A percentile compares a stretch with the other conserved stretches of the same genome.
These are phyloP conservation scores for Phaethon lepturus DNA, from an alignment of 2,113 vertebrate species.

Conservation along the genomic window DNA sequence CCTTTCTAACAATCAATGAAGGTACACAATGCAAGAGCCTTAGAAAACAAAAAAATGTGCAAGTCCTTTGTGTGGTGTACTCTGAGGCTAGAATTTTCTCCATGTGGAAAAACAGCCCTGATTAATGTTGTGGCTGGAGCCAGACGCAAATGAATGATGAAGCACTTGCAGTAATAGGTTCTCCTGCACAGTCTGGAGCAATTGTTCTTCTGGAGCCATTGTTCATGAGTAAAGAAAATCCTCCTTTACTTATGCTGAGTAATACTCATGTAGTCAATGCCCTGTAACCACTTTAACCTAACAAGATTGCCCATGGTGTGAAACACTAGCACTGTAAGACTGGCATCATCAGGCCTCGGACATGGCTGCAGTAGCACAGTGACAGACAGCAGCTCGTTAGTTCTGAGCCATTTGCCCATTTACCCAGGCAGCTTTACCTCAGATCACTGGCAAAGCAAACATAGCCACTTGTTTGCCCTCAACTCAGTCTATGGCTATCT, in stretches of 20 bases:
- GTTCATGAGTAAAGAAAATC: neutral
- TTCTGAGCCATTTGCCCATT: neutral
- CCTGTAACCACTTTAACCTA: neutral
- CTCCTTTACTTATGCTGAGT: neutral
- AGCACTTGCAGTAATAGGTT: slow-evolving; percentile 29
- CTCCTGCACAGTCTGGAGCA: slow-evolving; percentile 10
- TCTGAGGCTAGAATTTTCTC: neutral
- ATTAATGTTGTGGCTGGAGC: slow-evolving; percentile 35
- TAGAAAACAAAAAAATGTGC: neutral
- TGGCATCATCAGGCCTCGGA: neutral
- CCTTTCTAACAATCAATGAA: neutral
- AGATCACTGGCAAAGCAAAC: neutral
- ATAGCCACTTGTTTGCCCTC: neutral
- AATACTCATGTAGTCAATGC: neutral
- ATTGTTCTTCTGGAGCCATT: slow-evolving; percentile 10
- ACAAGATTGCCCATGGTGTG: neutral
- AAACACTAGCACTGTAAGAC: neutral
- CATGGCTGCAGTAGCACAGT: neutral
- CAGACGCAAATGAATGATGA: slow-evolving; percentile 53
- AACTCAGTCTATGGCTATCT: neutral
- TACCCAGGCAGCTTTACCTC: neutral
- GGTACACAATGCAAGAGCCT: neutral
- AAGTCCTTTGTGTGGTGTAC: neutral
- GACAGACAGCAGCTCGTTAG: neutral
- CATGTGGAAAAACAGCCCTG: slow-evolving; percentile 7